Evolutionary conservation across 2,888 invertebrate genomes (phyloP).

Genomic region (Drosophila mercatorum): DNA sequence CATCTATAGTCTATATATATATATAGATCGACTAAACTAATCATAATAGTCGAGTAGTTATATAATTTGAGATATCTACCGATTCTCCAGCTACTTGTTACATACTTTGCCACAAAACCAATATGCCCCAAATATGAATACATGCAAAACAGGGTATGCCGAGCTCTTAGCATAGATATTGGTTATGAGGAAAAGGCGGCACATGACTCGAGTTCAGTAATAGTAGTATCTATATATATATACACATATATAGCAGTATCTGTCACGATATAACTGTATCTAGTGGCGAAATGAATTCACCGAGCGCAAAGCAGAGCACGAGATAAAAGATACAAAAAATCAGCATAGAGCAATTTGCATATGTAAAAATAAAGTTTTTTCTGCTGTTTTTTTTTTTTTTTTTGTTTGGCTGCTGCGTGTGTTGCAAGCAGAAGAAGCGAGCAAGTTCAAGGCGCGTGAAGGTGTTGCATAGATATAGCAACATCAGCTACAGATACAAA

Average conservation of each 20-base stretch:
- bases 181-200: constrained; percentile 35
- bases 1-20: too few species aligned
- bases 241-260: background rate
- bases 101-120: background rate
- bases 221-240: background rate
- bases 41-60: background rate
- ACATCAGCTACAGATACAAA: background rate
- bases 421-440: constrained; percentile 49
- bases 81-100: too few species aligned
- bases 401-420: constrained; percentile 19
- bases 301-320: constrained; percentile 24
- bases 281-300: constrained; percentile 65
- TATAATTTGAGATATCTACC: background rate
- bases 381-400: background rate
- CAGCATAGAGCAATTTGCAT: constrained; percentile 19
- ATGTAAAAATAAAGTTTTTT: constrained; percentile 11
- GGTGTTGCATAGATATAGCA: constrained; percentile 26
- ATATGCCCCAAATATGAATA: background rate
- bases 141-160: background rate
- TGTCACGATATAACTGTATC: constrained; percentile 30
- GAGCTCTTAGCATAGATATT: constrained; percentile 42
- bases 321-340: constrained; percentile 7
- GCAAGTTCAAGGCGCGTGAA: constrained; percentile 64
- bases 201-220: constrained; percentile 54
- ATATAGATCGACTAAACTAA: background rate